These are phyloP conservation scores for Coreius guichenoti DNA, from an alignment of 2,797 vertebrate species.

Conservation along the genomic window DNA sequence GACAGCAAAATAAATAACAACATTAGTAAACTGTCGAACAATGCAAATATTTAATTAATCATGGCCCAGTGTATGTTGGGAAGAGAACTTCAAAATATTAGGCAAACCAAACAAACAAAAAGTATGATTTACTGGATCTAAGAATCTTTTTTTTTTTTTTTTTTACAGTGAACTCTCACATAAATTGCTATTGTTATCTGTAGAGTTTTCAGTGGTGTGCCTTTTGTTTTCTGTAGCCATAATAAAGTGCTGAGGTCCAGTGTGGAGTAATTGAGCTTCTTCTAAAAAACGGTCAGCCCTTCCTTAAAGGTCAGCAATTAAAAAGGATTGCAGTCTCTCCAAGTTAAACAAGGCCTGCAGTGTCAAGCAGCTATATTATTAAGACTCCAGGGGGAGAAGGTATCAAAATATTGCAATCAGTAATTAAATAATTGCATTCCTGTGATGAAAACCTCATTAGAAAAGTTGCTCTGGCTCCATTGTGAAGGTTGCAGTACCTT, in stretches of 20 bases:
- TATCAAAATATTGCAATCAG: slow-evolving; percentile 40
- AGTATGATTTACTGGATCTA: background rate
- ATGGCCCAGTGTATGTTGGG: background rate
- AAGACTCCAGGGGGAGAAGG: slow-evolving; percentile 26
- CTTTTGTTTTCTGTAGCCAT: slow-evolving; percentile 34
- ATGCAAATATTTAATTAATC: background rate
- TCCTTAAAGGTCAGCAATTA: slow-evolving; percentile 63
- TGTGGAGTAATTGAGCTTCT: slow-evolving; percentile 43
- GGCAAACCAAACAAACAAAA: background rate
- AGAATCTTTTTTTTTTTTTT: background rate
- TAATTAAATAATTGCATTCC: slow-evolving; percentile 58
- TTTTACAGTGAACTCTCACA: background rate
- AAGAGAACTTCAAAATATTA: background rate
- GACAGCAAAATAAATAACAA: background rate
- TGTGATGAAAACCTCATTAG: slow-evolving; percentile 53
- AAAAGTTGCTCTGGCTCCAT: slow-evolving; percentile 35
- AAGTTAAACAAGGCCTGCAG: slow-evolving; percentile 34
- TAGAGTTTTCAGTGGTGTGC: background rate
- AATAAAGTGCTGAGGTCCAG: slow-evolving; percentile 41
- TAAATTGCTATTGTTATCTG: slow-evolving; percentile 17
- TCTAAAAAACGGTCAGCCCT: slow-evolving; percentile 44
- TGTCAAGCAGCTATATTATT: slow-evolving; percentile 39
- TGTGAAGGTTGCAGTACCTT: slow-evolving; percentile 34
- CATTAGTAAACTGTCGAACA: background rate
- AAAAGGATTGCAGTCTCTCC: slow-evolving; percentile 34